These are phyloP conservation scores for Nematostella vectensis DNA, from an alignment of 92 coral and sea anemone genomes.

Conservation along the genomic window DNA sequence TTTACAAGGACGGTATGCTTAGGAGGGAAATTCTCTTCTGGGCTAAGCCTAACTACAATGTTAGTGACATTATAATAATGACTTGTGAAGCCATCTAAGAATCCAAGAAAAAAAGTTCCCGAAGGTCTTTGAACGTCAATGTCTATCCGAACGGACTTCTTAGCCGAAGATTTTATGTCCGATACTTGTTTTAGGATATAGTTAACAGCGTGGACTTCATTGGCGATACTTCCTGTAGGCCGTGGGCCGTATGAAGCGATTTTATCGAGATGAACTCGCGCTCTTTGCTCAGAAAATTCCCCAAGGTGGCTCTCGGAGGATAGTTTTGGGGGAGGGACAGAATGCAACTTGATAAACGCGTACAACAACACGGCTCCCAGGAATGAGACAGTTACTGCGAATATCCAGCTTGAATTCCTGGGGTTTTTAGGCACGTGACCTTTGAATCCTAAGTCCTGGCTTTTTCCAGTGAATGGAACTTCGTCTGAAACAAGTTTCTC, in stretches of 20 bases:
- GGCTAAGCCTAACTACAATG: slow-evolving; percentile 74
- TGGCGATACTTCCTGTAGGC: slow-evolving; percentile 91
- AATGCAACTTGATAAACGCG: slow-evolving; percentile 40
- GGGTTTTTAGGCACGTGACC: neutral
- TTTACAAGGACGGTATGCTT: slow-evolving; percentile 62
- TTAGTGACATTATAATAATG: slow-evolving; percentile 74
- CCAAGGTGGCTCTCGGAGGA: slow-evolving; percentile 30
- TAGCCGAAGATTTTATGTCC: slow-evolving; percentile 40
- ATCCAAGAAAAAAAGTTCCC: slow-evolving; percentile 61
- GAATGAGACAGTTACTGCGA: slow-evolving; percentile 31
- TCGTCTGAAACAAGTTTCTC: slow-evolving; percentile 11
- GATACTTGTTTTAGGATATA: slow-evolving; percentile 52
- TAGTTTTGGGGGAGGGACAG: slow-evolving; percentile 59
- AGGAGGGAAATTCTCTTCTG: slow-evolving; percentile 50
- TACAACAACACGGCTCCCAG: slow-evolving; percentile 23
- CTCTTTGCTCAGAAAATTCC: slow-evolving; percentile 87
- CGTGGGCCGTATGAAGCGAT: slow-evolving; percentile 79
- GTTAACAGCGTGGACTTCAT: slow-evolving; percentile 81
- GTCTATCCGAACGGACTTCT: slow-evolving; percentile 49
- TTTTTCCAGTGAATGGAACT: neutral
- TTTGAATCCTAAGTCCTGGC: neutral
- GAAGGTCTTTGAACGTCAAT: slow-evolving; percentile 82
- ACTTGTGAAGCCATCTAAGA: slow-evolving; percentile 64
- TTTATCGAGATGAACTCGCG: slow-evolving; percentile 66
- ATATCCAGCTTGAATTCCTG: slow-evolving; percentile 29